phyloP scores from a whole-genome alignment of 37 sponge, comb jelly and placozoan genomes.

The Hexactinellida sp. region DNA sequence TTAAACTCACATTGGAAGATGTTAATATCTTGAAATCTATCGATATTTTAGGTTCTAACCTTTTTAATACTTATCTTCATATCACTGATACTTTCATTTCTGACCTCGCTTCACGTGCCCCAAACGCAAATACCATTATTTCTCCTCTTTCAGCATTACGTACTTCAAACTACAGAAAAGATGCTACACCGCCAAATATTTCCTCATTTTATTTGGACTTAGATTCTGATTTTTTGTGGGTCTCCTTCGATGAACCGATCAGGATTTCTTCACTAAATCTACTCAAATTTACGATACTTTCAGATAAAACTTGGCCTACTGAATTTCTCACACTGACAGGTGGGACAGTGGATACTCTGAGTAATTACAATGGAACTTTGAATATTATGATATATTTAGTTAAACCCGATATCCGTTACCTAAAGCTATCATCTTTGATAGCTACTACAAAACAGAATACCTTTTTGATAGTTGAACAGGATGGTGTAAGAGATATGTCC shows the following conservation, averaged over 20 bases:
- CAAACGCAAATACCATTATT: constrained; percentile 40
- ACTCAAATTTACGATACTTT: constrained; percentile 37
- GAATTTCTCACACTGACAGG: constrained; percentile 36
- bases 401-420: constrained; percentile 26
- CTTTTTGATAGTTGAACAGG: constrained; percentile 28
- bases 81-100: constrained; percentile 27
- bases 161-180: constrained; percentile 36
- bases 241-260: constrained; percentile 67
- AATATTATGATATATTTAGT: constrained; percentile 25
- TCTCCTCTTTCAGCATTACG: constrained; percentile 26
- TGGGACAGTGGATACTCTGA: constrained; percentile 23
- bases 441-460: constrained; percentile 29
- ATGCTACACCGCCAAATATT: constrained; percentile 45
- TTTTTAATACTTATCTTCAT: constrained; percentile 43
- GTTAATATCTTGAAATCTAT: constrained; percentile 44
- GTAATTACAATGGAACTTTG: constrained; percentile 29
- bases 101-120: constrained; percentile 48
- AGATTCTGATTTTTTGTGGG: constrained; percentile 26
- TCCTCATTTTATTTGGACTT: constrained; percentile 40
- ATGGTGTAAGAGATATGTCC: constrained; percentile 58
- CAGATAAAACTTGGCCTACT: constrained; percentile 19
- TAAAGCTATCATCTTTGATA: constrained; percentile 42
- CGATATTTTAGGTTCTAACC: constrained; percentile 43
- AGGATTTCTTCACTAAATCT: constrained; percentile 51
- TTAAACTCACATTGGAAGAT: constrained; percentile 38